These are phyloP conservation scores for Chorisops tibialis DNA, from an alignment of 2,888 invertebrate species.

Conservation along the genomic window DNA sequence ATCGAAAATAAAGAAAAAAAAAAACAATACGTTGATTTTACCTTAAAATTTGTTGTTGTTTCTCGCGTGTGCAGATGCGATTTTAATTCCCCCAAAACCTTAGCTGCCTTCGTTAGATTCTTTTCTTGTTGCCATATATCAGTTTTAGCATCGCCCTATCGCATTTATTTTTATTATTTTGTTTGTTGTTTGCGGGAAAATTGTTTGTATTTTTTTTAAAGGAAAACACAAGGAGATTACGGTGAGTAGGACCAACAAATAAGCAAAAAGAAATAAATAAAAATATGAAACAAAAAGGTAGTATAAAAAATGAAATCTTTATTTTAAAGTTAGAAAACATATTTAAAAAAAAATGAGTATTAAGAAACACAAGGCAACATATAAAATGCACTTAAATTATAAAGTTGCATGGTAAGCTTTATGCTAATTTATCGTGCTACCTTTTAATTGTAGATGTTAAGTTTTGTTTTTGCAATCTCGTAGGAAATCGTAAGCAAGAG, in stretches of 20 bases:
- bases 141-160: constrained; percentile 52
- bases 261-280: neutral
- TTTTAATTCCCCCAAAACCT: constrained; percentile 56
- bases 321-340: too few species aligned
- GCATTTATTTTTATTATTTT: constrained; percentile 23
- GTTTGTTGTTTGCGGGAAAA: neutral
- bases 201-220: too few species aligned
- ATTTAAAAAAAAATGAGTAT: too few species aligned
- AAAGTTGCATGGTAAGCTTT: neutral
- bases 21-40: constrained; percentile 38
- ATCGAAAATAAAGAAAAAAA: neutral
- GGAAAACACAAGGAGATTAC: too few species aligned
- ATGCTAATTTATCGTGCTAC: neutral
- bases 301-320: too few species aligned
- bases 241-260: neutral
- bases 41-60: constrained; percentile 53
- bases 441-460: neutral
- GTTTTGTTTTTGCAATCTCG: neutral
- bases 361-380: neutral
- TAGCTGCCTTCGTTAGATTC: constrained; percentile 56
- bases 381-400: neutral
- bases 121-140: constrained; percentile 55
- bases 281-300: too few species aligned
- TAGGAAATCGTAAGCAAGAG: too few species aligned
- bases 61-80: constrained; percentile 54